These are phyloP conservation scores for Calephelis nemesis DNA, from an alignment of 1,140 invertebrate species.

Conservation along the genomic window DNA sequence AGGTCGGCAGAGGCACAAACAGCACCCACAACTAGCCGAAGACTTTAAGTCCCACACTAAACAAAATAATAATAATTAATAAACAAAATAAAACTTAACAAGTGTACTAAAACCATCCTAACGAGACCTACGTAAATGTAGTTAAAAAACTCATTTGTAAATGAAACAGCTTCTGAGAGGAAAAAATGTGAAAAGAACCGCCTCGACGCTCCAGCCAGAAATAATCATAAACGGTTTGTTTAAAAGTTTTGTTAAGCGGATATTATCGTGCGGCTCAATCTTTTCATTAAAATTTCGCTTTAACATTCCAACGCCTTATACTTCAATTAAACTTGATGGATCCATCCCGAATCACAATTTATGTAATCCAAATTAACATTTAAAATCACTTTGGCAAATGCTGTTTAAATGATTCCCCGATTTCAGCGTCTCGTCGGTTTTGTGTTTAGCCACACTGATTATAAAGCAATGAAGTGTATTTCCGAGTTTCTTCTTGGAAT, in stretches of 20 bases:
- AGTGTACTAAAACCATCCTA: too few species aligned
- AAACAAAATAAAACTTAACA: too few species aligned
- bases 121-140: too few species aligned
- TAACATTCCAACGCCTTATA: slow-evolving; percentile 11
- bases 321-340: slow-evolving; percentile 17
- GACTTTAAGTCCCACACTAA: too few species aligned
- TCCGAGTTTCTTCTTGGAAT: too few species aligned
- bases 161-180: neutral
- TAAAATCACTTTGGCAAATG: slow-evolving; percentile 5
- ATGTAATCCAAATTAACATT: slow-evolving; percentile 10
- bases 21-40: too few species aligned
- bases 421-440: too few species aligned
- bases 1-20: too few species aligned
- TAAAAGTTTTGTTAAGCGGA: slow-evolving; percentile 17
- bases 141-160: too few species aligned
- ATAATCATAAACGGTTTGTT: slow-evolving; percentile 15
- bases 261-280: slow-evolving; percentile 14
- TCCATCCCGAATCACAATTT: slow-evolving; percentile 10
- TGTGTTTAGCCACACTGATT: too few species aligned
- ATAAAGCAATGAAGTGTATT: too few species aligned
- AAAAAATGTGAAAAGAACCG: neutral
- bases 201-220: neutral
- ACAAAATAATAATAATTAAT: too few species aligned
- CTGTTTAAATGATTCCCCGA: neutral
- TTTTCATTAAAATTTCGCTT: slow-evolving; percentile 17